Conservation (phyloP, 2,797 vertebrate genomes). For the Argentina silus region DNA sequence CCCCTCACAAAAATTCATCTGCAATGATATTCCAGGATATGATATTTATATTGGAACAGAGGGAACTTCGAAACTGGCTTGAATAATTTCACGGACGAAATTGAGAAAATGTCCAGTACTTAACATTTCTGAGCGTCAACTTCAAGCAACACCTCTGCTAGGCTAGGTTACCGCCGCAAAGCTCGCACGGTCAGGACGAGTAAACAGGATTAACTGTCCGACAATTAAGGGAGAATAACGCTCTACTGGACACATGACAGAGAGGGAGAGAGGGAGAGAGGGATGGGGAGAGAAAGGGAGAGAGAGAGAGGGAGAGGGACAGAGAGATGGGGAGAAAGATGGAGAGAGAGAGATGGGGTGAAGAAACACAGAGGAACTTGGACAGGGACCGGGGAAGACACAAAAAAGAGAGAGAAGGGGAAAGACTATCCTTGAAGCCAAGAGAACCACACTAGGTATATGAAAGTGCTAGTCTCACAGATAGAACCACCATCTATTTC, state of each 20-base stretch:
- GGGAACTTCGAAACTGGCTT: too few species aligned
- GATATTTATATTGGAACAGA: too few species aligned
- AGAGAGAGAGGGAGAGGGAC: not conserved
- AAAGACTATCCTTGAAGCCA: not conserved
- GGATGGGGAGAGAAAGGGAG: not conserved
- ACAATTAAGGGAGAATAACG: slow-evolving; percentile 24
- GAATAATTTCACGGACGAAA: too few species aligned
- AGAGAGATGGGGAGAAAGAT: not conserved
- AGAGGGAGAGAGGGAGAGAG: not conserved
- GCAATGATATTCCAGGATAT: too few species aligned
- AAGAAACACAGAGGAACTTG: not conserved
- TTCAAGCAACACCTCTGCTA: too few species aligned
- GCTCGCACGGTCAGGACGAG: too few species aligned
- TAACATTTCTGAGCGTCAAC: too few species aligned
- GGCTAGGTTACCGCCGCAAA: not conserved
- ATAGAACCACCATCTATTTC: too few species aligned
- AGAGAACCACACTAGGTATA: too few species aligned
- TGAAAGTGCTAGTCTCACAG: too few species aligned
- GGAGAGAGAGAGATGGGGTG: not conserved
- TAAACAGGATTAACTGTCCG: slow-evolving; percentile 32
- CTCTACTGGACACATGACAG: not conserved
- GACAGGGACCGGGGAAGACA: not conserved
- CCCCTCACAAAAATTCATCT: too few species aligned
- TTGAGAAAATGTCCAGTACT: too few species aligned
- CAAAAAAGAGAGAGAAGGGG: not conserved